Conservation (phyloP, 2,797 vertebrate genomes). For the Hemibagrus guttatus region DNA sequence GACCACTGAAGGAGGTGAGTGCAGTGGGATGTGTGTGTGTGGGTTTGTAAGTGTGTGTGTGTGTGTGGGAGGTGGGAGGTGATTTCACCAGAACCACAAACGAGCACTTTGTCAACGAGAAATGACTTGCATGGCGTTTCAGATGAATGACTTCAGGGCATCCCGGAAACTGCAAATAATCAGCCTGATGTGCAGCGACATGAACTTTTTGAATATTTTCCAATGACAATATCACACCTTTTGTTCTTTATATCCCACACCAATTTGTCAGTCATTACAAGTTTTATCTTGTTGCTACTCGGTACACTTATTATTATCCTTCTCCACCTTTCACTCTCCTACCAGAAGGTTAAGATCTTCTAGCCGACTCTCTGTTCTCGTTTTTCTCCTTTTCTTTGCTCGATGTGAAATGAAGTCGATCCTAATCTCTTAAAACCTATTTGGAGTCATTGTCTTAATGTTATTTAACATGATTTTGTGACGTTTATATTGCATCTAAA, state of each 20-base stretch:
- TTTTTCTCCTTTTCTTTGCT: too few relatives aligned
- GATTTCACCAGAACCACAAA: slow-evolving; percentile 7
- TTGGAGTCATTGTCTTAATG: too few relatives aligned
- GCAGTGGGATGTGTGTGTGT: background rate
- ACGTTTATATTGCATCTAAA: background rate
- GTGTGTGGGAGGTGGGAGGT: background rate
- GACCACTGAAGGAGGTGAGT: slow-evolving; percentile 89
- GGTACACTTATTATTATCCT: too few relatives aligned
- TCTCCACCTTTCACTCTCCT: too few relatives aligned
- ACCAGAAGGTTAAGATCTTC: too few relatives aligned
- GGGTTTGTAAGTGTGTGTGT: background rate
- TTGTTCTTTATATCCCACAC: background rate
- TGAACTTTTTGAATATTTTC: background rate
- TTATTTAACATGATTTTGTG: too few relatives aligned
- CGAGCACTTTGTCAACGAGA: background rate
- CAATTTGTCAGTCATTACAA: background rate
- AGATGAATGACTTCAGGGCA: background rate
- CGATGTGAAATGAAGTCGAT: too few relatives aligned
- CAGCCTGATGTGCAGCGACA: background rate
- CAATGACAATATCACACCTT: background rate
- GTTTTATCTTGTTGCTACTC: too few relatives aligned
- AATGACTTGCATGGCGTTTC: background rate
- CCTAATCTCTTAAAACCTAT: too few relatives aligned
- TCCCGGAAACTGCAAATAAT: background rate
- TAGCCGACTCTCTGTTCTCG: too few relatives aligned